Conservation (phyloP, 2,888 invertebrate species). For the Dolomedes plantarius region DNA sequence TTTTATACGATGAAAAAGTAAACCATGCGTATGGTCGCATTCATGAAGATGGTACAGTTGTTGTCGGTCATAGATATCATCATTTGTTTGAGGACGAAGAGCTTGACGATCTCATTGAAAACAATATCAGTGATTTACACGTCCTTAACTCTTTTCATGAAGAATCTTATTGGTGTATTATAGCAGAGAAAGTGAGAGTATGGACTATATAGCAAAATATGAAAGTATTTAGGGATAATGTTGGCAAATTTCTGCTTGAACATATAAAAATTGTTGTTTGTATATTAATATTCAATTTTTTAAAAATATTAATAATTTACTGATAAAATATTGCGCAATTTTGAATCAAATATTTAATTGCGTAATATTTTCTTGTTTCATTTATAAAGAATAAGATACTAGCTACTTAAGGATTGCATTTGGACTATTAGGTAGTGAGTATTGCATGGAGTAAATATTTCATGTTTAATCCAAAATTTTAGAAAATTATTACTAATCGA, state of each 20-base stretch:
- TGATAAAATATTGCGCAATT: neutral
- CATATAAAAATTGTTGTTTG: neutral
- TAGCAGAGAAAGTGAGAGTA: slow-evolving; percentile 96
- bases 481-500: too few relatives aligned
- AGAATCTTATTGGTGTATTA: slow-evolving; percentile 96
- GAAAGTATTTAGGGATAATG: neutral
- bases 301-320: neutral
- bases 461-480: too few relatives aligned
- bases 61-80: slow-evolving; percentile 88
- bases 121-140: slow-evolving; percentile 93
- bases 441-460: too few relatives aligned
- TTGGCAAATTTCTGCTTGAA: neutral
- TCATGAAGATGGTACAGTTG: slow-evolving; percentile 36
- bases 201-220: slow-evolving; percentile 87
- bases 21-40: slow-evolving; percentile 36
- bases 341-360: neutral
- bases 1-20: neutral
- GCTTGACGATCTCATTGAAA: slow-evolving; percentile 92
- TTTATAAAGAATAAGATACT: too few relatives aligned
- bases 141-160: slow-evolving; percentile 96
- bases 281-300: neutral
- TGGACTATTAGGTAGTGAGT: too few relatives aligned
- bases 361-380: neutral
- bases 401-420: too few relatives aligned
- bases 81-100: slow-evolving; percentile 98